phyloP scores from a whole-genome alignment of 2,888 invertebrate genomes.

The Pseudococcus viburni region DNA sequence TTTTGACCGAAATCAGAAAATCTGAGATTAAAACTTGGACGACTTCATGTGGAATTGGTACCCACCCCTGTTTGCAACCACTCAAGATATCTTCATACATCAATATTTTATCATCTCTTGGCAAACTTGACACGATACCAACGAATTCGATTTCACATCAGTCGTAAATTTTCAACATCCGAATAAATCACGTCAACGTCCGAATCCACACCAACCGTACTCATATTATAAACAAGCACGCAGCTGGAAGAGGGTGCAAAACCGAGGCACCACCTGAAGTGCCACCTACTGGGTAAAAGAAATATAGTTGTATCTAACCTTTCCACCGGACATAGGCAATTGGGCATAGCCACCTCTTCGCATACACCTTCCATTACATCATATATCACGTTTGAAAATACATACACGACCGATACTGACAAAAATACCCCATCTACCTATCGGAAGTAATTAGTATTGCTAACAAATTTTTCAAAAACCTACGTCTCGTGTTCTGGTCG shows the following conservation, averaged over 20 bases:
- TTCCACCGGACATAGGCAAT: not conserved
- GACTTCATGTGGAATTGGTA: no score
- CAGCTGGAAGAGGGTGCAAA: not conserved
- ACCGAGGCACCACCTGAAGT: constrained; percentile 2
- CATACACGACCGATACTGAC: not conserved
- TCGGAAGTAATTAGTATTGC: not conserved
- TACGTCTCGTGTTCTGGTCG: not conserved
- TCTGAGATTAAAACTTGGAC: no score
- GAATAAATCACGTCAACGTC: no score
- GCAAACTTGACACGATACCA: no score
- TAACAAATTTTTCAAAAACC: not conserved
- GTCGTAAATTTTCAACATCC: no score
- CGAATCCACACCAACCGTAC: no score
- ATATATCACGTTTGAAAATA: not conserved
- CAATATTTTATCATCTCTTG: no score
- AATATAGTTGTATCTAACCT: not conserved
- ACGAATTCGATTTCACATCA: no score
- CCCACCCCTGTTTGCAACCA: no score
- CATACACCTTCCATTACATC: not conserved
- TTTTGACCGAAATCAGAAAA: no score
- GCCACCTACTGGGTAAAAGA: not conserved
- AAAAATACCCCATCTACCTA: not conserved
- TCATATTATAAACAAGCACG: not conserved
- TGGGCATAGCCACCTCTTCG: no score
- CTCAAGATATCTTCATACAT: no score